Evolutionary conservation across 2,797 vertebrate genomes (phyloP), one percentile per base, ranked within the genome.

Genomic region (Pelobates cultripes): DNA sequence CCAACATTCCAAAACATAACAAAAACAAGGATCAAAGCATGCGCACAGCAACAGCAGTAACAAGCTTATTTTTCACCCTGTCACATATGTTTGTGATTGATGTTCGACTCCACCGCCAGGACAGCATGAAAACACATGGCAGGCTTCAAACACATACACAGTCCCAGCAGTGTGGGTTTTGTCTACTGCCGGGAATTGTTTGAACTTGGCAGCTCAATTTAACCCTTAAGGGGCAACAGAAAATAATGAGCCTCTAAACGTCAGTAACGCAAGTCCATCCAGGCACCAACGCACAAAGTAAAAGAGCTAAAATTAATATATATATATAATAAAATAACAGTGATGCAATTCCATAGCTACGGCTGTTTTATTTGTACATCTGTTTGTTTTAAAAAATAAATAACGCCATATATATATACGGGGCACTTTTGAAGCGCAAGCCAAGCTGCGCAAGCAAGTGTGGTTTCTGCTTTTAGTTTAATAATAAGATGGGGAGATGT

Each of bases 21-120:
- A 72, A 85, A 80, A 82, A 78, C 17, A 73, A 80, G 3, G 12
- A 84, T 87, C 83, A 89, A 88, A 90, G 84, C 13, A 43, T n/a
- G 7, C 55, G 73, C 87, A 80, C 77, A 79, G 85, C 83, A 68
- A 87, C 80, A 86, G 75, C 78, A 84, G 84, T 85, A 83, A 85
- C 81, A 86, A 78, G 86, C 85, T 85, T 86, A 89, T 87, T 92
- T 88, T 81, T 81, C 82, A 90, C 82, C 91, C 87, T 89, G 89
- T 88, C 89, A 85, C 87, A 91, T 84, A 87, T 86, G 85, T 3
- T 80, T 80, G 70, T 87, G 88, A 91, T 79, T 90, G 82, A 85
- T 88, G 88, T 90, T 93, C 90, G 86, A 86, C 89, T 90, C 89
- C 85, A 89, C 89, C 85, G 86, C 84, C 77, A 83, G 86, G 85